These are phyloP conservation scores for Sinohyriopsis cumingii DNA, from an alignment of 2,888 invertebrate genomes.

Conservation along the genomic window DNA sequence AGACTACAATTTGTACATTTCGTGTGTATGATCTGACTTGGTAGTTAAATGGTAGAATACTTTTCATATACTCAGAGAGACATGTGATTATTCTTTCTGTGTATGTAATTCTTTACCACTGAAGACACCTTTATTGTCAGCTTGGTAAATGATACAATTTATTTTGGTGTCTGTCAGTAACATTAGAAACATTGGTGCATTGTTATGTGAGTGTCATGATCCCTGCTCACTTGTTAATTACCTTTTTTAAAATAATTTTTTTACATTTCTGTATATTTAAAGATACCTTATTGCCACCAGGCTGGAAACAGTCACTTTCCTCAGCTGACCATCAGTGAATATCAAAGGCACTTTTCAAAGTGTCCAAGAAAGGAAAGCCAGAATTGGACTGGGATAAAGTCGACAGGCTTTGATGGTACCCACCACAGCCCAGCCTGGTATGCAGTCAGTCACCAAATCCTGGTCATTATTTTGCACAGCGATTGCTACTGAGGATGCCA, in stretches of 20 bases:
- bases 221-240: no score
- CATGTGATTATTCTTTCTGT: no score
- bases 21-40: no score
- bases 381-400: slow-evolving; percentile 13
- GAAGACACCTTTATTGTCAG: no score
- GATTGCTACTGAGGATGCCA: slow-evolving; percentile 35
- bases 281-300: no score
- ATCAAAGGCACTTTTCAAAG: slow-evolving; percentile 21
- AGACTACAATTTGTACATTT: no score
- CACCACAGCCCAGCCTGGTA: slow-evolving; percentile 26
- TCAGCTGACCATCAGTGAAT: slow-evolving; percentile 27
- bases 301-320: slow-evolving; percentile 24
- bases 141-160: slow-evolving; percentile 17
- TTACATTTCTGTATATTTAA: no score
- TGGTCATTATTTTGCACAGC: slow-evolving; percentile 30
- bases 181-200: slow-evolving; percentile 9
- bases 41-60: no score
- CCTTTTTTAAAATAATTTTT: no score
- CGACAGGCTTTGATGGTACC: slow-evolving; percentile 32
- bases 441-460: slow-evolving; percentile 6
- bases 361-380: slow-evolving; percentile 6
- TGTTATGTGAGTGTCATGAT: slow-evolving; percentile 9
- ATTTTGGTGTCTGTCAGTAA: slow-evolving; percentile 23
- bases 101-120: no score
- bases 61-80: no score